Evolutionary conservation across 2,797 vertebrate species (phyloP).

Genomic region (Thamnophis elegans): DNA sequence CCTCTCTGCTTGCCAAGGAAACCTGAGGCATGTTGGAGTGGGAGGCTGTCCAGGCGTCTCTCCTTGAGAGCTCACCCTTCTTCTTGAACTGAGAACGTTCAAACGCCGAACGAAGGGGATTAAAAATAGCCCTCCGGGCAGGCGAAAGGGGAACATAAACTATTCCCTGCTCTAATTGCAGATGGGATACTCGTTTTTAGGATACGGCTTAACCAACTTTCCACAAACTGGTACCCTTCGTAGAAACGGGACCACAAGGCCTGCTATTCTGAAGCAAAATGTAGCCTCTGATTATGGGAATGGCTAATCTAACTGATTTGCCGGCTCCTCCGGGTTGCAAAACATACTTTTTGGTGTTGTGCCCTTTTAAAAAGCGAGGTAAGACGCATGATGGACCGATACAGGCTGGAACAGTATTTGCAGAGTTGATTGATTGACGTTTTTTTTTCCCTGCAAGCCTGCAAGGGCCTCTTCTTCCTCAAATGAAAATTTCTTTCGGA

Average conservation of each 20-base stretch:
- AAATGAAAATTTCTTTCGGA: background rate
- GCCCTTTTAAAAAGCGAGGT: background rate
- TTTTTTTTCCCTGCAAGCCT: too few species aligned
- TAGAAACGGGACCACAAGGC: background rate
- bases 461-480: background rate
- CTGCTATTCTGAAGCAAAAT: background rate
- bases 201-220: background rate
- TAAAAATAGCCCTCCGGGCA: background rate
- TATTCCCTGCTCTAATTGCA: background rate
- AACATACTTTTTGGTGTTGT: background rate
- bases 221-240: too few species aligned
- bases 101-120: background rate
- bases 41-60: background rate
- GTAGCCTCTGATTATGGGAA: background rate
- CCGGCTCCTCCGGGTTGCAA: background rate
- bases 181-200: background rate
- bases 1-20: slow-evolving; percentile 24
- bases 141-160: background rate
- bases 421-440: background rate
- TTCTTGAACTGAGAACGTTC: background rate
- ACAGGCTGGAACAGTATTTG: background rate
- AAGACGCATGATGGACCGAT: background rate
- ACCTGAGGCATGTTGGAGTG: slow-evolving; percentile 20
- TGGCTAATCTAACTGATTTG: background rate
- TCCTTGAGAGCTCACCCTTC: background rate